Base-by-base conservation (phyloP, 1,140 invertebrate species). In the Temnothorax longispinosus region DNA sequence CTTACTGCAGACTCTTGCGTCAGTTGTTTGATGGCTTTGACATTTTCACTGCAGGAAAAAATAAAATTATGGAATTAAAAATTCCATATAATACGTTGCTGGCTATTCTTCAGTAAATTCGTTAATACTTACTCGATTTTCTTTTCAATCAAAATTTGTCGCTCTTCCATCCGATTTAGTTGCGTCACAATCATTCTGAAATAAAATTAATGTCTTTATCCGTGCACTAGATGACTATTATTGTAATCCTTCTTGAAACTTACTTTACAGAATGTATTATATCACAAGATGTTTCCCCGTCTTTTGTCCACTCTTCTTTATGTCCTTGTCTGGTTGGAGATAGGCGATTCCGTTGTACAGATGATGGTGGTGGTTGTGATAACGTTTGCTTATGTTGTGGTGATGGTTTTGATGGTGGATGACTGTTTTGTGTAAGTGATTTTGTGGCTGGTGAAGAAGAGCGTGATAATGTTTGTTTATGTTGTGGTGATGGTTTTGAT, bases 41-140 rank as follows among this genome's bases (percentile, higher is more conserved):
- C 2, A 65, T 65, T 65, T 65, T 65, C 18, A 38, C 62, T 65
- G 35, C 15, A 27, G 27, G 27, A 65, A 65, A 62, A 65, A 38
- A 64, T 64, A 0, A 64, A 65, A 65, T 65, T 41, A n/a, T 41
- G 18, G 18, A 1, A 65, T 65, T 65, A 65, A 65, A 65, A 65
- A 65, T 64, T 64, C 0, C 18, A 35, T 64, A 8, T 41, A 65
- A 41, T 27, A 27, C 27, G 62, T 65, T 65, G 15, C 62, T 65
- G 41, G 62, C 35, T 41, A 4, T 65, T 62, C 11, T 27, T 62
- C n/a, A 41, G 6, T 65, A n/a, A 65, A 65, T n/a, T 65, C 7
- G n/a, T 65, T 65, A 65, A 65, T 65, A 65, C 18, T 65, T 64
- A 64, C 60, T 64, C 60, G 3, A 11, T 64, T 64, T 64, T 64